Evolutionary conservation across 2,888 invertebrate species (phyloP), one percentile per base, ranked within the genome.

Genomic region (Epistrophella euchroma): DNA sequence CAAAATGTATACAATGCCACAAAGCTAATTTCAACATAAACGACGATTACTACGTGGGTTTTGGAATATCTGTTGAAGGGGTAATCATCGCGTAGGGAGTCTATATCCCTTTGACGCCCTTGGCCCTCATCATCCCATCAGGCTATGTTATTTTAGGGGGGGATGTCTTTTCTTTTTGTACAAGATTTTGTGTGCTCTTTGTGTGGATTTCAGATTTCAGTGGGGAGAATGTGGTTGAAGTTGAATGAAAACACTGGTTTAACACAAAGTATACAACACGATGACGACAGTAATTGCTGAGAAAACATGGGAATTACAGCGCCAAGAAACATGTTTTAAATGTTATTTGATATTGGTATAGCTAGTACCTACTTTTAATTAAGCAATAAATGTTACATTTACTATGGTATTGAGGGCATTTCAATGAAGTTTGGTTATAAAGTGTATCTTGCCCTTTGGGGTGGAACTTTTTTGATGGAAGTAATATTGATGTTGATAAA

Each of bases 21-120:
- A 68, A 60, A 73, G 60, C 52, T 68, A 70, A 81, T 70, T 76
- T 76, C 13, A 70, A 74, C 22, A 58, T 45, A 28, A 64, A 43
- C 64, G 19, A 64, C 45, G 60, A 43, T 35, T 35, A 68, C 66
- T 50, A 19, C 66, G 68, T 52, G 22, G 68, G 50, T 50, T 68
- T 50, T 17, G 45, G 55, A 35, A 55, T 56, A 55, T 32, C 13
- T 35, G 28, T 68, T 15, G 60, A 70, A 77, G 50, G 70, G 70
- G 68, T 70, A 60, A 70, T 76, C 70, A 52, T 40, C 60, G 58
- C 70, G 70, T 35, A 40, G 50, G 40, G 50, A 50, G 62, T 68
- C 9, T 58, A 28, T 70, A 68, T 70, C 40, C 50, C 58, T 76
- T 47, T 70, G 50, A 76, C 17, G 58, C 45, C 66, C 1, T 47